Conservation (phyloP, 2,113 vertebrate species). For the Oceanites oceanicus region DNA sequence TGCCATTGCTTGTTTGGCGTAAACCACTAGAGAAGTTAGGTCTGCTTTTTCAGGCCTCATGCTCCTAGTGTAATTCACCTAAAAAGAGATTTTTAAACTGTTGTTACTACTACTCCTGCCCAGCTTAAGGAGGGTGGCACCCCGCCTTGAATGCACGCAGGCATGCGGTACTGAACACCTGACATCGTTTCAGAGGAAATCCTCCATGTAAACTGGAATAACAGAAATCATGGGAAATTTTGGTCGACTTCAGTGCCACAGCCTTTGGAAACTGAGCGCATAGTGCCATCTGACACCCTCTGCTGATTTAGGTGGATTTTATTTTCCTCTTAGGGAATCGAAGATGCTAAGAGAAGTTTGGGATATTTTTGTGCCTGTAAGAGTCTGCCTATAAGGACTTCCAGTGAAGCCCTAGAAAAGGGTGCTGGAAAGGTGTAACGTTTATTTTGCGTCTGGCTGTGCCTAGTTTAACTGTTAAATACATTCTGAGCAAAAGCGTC, state of each 20-base stretch:
- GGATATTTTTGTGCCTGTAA: background rate
- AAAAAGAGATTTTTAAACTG: background rate
- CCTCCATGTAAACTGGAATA: background rate
- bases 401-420: background rate
- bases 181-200: background rate
- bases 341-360: background rate
- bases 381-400: background rate
- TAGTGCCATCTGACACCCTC: accelerated
- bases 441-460: background rate
- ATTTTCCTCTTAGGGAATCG: background rate
- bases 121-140: background rate
- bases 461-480: background rate
- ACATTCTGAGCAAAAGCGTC: background rate
- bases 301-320: background rate
- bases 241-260: background rate
- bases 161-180: background rate
- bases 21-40: background rate
- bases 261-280: background rate
- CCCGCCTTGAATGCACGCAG: no score
- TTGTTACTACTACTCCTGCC: accelerated
- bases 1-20: background rate
- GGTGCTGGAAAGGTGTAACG: background rate
- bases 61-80: background rate
- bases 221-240: background rate
- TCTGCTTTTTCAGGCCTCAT: background rate